A percentile compares a stretch with the other conserved stretches of the same genome.
These are phyloP conservation scores for Acridotheres tristis DNA, from an alignment of 2,797 vertebrate genomes.

Conservation along the genomic window DNA sequence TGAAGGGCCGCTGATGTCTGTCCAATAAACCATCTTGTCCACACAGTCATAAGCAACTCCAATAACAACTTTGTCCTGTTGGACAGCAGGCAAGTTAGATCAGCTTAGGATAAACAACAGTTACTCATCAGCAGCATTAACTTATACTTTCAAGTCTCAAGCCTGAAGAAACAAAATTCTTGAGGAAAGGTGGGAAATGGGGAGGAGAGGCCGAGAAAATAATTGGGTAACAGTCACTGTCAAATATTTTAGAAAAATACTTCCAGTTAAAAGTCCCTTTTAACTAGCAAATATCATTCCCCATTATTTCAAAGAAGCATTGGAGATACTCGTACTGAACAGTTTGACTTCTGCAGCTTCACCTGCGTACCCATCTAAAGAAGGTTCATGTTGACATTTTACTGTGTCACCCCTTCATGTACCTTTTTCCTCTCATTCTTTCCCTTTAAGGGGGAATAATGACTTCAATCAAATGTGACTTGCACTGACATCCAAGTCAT, in stretches of 20 bases:
- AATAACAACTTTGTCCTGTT: slow-evolving; percentile 89
- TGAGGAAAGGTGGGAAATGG: neutral
- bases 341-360: neutral
- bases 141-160: neutral
- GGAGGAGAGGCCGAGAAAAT: neutral
- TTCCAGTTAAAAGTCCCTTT: neutral
- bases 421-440: neutral
- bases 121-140: neutral
- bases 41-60: slow-evolving; percentile 91
- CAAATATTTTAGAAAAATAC: neutral
- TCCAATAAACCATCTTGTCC: slow-evolving; percentile 95
- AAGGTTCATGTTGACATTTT: neutral
- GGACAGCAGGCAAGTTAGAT: neutral
- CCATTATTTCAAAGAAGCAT: neutral
- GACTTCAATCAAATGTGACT: neutral
- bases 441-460: neutral
- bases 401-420: neutral
- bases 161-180: neutral
- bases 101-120: neutral
- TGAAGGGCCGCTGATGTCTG: slow-evolving; percentile 89
- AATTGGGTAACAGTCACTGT: neutral
- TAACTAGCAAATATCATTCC: neutral
- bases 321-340: neutral
- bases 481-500: neutral
- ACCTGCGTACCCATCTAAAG: neutral